Percentiles rank a stretch among this genome's conserved stretches.
Conservation (phyloP, 1,140 invertebrate genomes). For the Gryllus bimaculatus region DNA sequence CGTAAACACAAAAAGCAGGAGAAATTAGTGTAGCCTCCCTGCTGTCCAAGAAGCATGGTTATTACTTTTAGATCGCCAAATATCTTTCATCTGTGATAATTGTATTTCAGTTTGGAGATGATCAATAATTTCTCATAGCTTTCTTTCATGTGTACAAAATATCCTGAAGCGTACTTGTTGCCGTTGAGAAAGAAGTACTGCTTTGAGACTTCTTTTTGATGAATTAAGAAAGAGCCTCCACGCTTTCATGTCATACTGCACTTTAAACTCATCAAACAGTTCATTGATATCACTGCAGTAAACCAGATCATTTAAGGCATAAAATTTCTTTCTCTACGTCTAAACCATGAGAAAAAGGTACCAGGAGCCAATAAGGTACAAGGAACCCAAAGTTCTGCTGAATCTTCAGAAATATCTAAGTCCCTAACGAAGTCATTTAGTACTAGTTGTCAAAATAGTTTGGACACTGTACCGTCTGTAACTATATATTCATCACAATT, state of each 20-base stretch:
- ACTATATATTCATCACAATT: too few relatives aligned
- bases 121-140: constrained; percentile 25
- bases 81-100: constrained; percentile 24
- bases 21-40: constrained; percentile 33
- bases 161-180: constrained; percentile 27
- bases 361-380: not conserved
- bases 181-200: constrained; percentile 28
- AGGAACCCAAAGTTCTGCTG: not conserved
- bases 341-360: not conserved
- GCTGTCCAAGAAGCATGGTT: constrained; percentile 27
- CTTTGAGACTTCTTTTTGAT: constrained; percentile 21
- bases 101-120: constrained; percentile 22
- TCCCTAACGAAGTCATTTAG: too few relatives aligned
- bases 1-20: constrained; percentile 28
- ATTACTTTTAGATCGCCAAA: constrained; percentile 29
- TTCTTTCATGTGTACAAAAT: constrained; percentile 28
- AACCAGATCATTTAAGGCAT: not conserved
- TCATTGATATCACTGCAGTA: constrained; percentile 6
- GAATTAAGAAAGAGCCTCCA: constrained; percentile 31
- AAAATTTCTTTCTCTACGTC: not conserved
- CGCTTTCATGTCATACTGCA: too few relatives aligned
- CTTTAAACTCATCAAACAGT: not conserved
- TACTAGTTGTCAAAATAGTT: too few relatives aligned
- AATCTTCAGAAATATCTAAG: too few relatives aligned
- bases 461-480: too few relatives aligned